phyloP scores from a whole-genome alignment of 2,113 vertebrate genomes.

The Myrmecobius fasciatus region DNA sequence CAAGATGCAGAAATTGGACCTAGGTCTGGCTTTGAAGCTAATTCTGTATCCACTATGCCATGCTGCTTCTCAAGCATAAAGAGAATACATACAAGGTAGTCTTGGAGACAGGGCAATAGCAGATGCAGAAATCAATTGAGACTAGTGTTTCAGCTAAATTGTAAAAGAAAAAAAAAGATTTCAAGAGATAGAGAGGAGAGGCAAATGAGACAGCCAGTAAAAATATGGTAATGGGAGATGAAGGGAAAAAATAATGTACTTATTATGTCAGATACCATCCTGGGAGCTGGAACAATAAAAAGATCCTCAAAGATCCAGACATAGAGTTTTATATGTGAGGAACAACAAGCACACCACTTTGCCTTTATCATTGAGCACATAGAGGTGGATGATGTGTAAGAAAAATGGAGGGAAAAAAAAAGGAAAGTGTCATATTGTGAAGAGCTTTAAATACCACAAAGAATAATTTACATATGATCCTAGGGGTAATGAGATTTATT shows the following conservation, averaged over 20 bases:
- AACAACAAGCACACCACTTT: neutral
- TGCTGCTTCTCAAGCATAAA: neutral
- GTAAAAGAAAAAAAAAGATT: neutral
- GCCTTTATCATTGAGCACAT: neutral
- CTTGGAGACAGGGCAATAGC: neutral
- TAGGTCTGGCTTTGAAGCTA: neutral
- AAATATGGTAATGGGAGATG: neutral
- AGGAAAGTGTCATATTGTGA: neutral
- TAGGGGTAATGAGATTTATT: neutral
- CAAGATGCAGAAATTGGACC: neutral
- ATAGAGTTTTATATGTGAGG: neutral
- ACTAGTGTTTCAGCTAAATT: neutral
- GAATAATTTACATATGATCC: neutral
- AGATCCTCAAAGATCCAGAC: neutral
- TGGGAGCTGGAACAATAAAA: neutral
- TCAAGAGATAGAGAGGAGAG: neutral
- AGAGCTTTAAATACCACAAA: neutral
- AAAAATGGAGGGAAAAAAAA: neutral
- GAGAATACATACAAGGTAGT: neutral
- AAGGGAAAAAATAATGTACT: neutral
- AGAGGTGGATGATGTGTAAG: neutral
- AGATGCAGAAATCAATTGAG: neutral
- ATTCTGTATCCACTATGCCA: neutral
- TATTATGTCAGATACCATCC: neutral
- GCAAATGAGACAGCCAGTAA: neutral